phyloP scores from a whole-genome alignment of 2,797 vertebrate species.

The Denticeps clupeoides region DNA sequence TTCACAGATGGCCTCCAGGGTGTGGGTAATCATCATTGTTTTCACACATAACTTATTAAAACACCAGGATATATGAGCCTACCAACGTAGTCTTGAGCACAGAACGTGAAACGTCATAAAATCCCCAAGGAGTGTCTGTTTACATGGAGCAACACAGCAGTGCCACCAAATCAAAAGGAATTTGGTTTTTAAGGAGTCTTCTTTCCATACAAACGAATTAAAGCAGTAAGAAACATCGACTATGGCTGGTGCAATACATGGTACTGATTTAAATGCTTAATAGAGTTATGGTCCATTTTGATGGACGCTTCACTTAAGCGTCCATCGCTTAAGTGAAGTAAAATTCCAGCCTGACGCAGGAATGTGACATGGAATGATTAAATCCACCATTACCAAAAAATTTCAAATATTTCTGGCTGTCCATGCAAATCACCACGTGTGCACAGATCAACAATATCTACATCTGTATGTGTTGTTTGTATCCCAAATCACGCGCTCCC shows the following conservation, averaged over 20 bases:
- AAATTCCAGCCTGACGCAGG: too few relatives aligned
- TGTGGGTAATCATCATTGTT: background rate
- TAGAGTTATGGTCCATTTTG: too few relatives aligned
- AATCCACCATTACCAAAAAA: too few relatives aligned
- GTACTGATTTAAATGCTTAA: too few relatives aligned
- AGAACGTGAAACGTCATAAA: background rate
- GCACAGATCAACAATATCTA: background rate
- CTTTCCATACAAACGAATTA: background rate
- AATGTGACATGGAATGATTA: too few relatives aligned
- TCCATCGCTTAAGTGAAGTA: too few relatives aligned
- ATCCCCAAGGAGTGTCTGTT: background rate
- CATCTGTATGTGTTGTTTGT: background rate
- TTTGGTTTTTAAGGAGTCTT: background rate
- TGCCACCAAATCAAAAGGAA: background rate
- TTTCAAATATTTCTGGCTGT: too few relatives aligned
- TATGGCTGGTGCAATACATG: too few relatives aligned
- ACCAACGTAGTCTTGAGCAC: too few relatives aligned
- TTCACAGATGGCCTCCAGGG: background rate
- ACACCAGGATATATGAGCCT: too few relatives aligned
- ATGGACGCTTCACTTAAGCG: too few relatives aligned
- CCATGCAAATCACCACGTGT: too few relatives aligned
- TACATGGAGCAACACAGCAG: background rate
- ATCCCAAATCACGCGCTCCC: background rate
- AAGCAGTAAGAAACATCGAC: background rate
- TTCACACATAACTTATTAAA: conserved; percentile 1